Conservation (phyloP, 2,113 vertebrate genomes). For the Perca flavescens region DNA sequence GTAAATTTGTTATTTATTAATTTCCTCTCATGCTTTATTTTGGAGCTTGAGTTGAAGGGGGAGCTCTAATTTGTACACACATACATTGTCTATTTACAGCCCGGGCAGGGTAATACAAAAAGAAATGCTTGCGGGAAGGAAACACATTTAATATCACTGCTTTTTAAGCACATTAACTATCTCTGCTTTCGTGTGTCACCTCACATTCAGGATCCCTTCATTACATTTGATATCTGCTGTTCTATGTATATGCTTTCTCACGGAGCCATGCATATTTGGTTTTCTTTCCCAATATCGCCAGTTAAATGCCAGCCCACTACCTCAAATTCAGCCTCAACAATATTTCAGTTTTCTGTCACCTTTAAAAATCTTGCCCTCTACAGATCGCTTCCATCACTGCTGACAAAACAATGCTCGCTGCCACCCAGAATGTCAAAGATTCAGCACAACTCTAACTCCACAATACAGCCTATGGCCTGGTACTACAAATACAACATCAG, state of each 20-base stretch:
- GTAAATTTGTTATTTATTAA: slow-evolving; percentile 72
- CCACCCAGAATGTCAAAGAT: slow-evolving; percentile 23
- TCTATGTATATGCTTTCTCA: slow-evolving; percentile 11
- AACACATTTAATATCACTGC: slow-evolving; percentile 37
- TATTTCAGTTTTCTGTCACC: slow-evolving; percentile 16
- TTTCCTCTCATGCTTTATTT: slow-evolving; percentile 68
- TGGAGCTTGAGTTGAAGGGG: slow-evolving; percentile 56
- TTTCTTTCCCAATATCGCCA: not conserved
- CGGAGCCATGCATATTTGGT: not conserved
- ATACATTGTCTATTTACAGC: slow-evolving; percentile 52
- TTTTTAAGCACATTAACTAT: slow-evolving; percentile 47
- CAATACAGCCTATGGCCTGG: slow-evolving; percentile 11
- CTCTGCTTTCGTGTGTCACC: slow-evolving; percentile 22
- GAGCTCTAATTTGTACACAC: slow-evolving; percentile 61
- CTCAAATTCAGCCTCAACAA: slow-evolving; percentile 11
- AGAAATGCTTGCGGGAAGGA: slow-evolving; percentile 3
- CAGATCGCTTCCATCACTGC: slow-evolving; percentile 9
- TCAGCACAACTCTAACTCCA: slow-evolving; percentile 8
- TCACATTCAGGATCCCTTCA: slow-evolving; percentile 21
- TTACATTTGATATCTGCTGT: not conserved
- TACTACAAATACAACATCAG: slow-evolving; percentile 32
- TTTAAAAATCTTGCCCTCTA: slow-evolving; percentile 23
- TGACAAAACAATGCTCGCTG: slow-evolving; percentile 28
- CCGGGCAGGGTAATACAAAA: slow-evolving; percentile 26
- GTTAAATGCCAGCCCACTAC: not conserved